A percentile compares a stretch with the other conserved stretches of the same genome.
Evolutionary conservation across 1,140 invertebrate genomes (phyloP).

Genomic region (Antheraea pernyi): DNA sequence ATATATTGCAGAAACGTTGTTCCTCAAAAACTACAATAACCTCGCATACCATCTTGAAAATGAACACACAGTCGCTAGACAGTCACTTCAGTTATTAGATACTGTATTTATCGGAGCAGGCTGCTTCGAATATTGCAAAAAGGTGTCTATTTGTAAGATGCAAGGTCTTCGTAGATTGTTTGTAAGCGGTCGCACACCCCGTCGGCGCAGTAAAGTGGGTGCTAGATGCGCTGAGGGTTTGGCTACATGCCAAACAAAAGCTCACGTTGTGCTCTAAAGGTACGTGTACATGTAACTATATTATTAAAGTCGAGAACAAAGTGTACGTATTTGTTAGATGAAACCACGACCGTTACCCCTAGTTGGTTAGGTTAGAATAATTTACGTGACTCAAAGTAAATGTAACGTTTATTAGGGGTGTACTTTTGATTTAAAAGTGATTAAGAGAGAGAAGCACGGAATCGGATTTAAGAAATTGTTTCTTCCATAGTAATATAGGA

Average conservation of each 20-base stretch:
- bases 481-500: too few species aligned
- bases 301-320: background rate
- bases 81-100: background rate
- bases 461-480: too few species aligned
- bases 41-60: background rate
- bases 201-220: conserved; percentile 29
- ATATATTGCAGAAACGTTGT: too few species aligned
- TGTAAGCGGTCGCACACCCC: conserved; percentile 5
- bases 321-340: background rate
- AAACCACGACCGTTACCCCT: background rate
- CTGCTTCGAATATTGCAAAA: background rate
- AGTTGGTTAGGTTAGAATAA: background rate
- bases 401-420: too few species aligned
- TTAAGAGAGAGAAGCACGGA: too few species aligned
- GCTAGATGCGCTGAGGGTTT: conserved; percentile 36
- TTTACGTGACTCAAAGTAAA: background rate
- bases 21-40: background rate
- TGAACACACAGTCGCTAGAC: background rate
- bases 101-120: background rate
- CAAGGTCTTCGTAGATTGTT: background rate
- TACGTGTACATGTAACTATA: conserved; percentile 12
- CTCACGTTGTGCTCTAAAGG: conserved; percentile 23
- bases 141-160: background rate
- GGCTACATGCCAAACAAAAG: conserved; percentile 32
- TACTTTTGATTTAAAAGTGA: too few species aligned